Conservation (phyloP, 1,140 invertebrate genomes). For the Drosophila ercepeae region DNA sequence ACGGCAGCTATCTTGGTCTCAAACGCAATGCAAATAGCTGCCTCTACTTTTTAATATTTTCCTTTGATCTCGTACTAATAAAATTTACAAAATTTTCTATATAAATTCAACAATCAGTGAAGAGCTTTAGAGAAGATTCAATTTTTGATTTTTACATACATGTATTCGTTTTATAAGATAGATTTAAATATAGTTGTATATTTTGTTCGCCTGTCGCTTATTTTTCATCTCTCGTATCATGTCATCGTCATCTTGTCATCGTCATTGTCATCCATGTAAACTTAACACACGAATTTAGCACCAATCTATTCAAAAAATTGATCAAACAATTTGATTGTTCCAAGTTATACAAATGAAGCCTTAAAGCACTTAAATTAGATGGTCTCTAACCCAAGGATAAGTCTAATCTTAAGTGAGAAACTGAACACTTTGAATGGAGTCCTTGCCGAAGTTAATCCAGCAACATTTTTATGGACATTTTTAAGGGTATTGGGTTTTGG, state of each 20-base stretch:
- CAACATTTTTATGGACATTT: neutral
- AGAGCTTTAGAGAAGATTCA: constrained; percentile 58
- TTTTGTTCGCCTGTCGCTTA: constrained; percentile 26
- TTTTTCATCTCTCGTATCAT: neutral
- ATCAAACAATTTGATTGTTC: constrained; percentile 82
- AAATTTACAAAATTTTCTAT: constrained; percentile 75
- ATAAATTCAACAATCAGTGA: constrained; percentile 80
- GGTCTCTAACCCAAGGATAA: constrained; percentile 33
- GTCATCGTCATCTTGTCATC: neutral
- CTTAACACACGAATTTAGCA: constrained; percentile 80
- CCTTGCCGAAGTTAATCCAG: neutral
- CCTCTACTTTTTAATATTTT: constrained; percentile 54
- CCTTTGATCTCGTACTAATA: constrained; percentile 66
- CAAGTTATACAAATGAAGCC: constrained; percentile 76
- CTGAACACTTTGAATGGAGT: constrained; percentile 42
- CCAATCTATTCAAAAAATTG: constrained; percentile 81
- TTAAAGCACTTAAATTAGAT: constrained; percentile 66
- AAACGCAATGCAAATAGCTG: constrained; percentile 18
- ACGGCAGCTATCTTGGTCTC: constrained; percentile 28
- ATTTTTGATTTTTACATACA: constrained; percentile 50
- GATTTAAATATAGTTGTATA: constrained; percentile 37
- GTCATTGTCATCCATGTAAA: constrained; percentile 51
- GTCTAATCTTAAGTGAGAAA: constrained; percentile 33
- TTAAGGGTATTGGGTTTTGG: neutral
- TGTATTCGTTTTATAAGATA: constrained; percentile 38